These are phyloP conservation scores for Corapipo altera DNA, from an alignment of 2,113 vertebrate species.

Conservation along the genomic window DNA sequence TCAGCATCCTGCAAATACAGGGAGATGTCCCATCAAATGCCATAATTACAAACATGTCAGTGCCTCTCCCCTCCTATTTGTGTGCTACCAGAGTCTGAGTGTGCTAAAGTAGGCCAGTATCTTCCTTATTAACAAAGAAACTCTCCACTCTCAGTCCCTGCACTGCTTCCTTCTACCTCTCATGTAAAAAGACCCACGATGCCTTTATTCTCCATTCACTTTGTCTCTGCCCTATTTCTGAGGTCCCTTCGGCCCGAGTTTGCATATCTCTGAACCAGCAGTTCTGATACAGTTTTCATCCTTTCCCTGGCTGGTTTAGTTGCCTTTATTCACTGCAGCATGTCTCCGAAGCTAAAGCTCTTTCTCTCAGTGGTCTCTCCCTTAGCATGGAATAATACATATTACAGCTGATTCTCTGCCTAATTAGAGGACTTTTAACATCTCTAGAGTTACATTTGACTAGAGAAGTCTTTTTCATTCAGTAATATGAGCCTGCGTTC, in stretches of 20 bases:
- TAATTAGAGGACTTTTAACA: not conserved
- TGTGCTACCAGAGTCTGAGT: not conserved
- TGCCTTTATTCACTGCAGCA: not conserved
- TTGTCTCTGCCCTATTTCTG: slow-evolving; percentile 35
- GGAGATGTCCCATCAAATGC: not conserved
- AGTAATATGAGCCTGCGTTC: not conserved
- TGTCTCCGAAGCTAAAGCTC: not conserved
- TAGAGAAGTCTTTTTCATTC: not conserved
- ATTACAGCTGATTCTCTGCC: not conserved
- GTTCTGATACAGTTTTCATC: not conserved
- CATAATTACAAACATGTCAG: not conserved
- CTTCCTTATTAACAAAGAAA: slow-evolving; percentile 17
- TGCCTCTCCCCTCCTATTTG: not conserved
- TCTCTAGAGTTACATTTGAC: not conserved
- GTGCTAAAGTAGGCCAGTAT: slow-evolving; percentile 9
- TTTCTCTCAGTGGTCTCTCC: not conserved
- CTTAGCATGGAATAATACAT: not conserved
- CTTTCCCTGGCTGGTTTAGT: not conserved
- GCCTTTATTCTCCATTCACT: slow-evolving; percentile 2
- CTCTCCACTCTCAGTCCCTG: not conserved
- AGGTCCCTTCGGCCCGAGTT: not conserved
- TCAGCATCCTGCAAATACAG: not conserved
- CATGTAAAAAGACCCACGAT: not conserved
- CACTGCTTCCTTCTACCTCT: not conserved
- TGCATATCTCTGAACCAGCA: slow-evolving; percentile 10